Conservation (phyloP, 2,888 invertebrate genomes). For the Panopea generosa region DNA sequence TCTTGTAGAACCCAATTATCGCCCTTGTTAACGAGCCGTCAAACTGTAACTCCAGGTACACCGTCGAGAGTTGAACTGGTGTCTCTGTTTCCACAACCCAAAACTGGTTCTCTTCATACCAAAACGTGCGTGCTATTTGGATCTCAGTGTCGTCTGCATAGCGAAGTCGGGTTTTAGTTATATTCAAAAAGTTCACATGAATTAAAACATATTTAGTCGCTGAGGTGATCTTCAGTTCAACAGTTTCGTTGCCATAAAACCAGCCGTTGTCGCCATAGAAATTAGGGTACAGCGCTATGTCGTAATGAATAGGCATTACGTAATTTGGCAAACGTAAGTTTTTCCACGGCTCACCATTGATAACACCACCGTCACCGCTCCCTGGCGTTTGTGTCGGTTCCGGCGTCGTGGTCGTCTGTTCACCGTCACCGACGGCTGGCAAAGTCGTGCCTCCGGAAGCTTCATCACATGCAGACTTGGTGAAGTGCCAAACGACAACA, state of each 20-base stretch:
- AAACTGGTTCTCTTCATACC: constrained; percentile 85
- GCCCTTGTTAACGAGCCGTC: constrained; percentile 89
- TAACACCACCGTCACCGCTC: constrained; percentile 25
- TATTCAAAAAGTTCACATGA: constrained; percentile 87
- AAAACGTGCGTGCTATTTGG: constrained; percentile 77
- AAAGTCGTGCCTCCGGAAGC: neutral
- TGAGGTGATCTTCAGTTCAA: constrained; percentile 80
- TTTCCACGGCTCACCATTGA: constrained; percentile 76
- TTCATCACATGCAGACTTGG: constrained; percentile 46
- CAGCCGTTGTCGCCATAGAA: constrained; percentile 86
- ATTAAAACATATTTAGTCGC: constrained; percentile 86
- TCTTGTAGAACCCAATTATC: constrained; percentile 91
- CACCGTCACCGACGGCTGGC: constrained; percentile 4
- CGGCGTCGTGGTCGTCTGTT: constrained; percentile 1
- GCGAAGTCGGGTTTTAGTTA: constrained; percentile 85
- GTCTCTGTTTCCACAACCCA: constrained; percentile 84
- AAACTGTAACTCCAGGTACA: constrained; percentile 88
- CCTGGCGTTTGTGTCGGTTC: constrained; percentile 16
- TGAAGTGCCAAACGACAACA: constrained; percentile 73
- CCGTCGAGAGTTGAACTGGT: constrained; percentile 68
- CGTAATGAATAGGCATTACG: constrained; percentile 89
- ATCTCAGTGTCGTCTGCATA: constrained; percentile 58
- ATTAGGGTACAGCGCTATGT: constrained; percentile 89
- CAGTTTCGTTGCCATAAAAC: constrained; percentile 81
- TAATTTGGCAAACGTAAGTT: constrained; percentile 88